Evolutionary conservation across 2,888 invertebrate species (phyloP).

Genomic region (Orchestes rusci): DNA sequence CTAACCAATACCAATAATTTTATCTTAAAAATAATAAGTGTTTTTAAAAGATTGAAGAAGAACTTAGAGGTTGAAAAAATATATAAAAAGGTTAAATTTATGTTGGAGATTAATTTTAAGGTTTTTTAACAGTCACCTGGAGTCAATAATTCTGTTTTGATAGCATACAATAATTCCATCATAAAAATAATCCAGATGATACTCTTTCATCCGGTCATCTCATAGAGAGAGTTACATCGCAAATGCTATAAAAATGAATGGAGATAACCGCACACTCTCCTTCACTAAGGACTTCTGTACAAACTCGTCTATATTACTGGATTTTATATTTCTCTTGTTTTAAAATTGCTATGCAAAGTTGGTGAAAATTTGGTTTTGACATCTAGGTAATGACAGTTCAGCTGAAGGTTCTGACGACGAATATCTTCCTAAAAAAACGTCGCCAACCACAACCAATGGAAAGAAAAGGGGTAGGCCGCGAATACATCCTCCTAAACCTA

Average conservation of each 20-base stretch:
- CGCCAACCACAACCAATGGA: slow-evolving; percentile 27
- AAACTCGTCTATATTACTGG: too few species aligned
- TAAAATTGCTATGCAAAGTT: neutral
- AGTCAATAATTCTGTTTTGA: too few species aligned
- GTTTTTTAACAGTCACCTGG: too few species aligned
- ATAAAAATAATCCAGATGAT: too few species aligned
- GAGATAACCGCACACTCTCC: too few species aligned
- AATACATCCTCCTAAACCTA: slow-evolving; percentile 32
- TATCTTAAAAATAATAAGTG: neutral
- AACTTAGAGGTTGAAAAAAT: neutral
- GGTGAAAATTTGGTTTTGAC: neutral
- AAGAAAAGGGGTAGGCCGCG: slow-evolving; percentile 37
- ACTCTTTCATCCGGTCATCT: too few species aligned
- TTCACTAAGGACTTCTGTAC: too few species aligned
- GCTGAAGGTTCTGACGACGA: slow-evolving; percentile 38
- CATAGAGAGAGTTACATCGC: too few species aligned
- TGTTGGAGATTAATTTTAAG: neutral
- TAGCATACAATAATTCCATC: too few species aligned
- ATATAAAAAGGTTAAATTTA: neutral
- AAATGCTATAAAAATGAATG: too few species aligned
- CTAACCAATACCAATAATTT: neutral
- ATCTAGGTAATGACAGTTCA: slow-evolving; percentile 18
- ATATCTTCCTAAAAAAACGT: slow-evolving; percentile 35
- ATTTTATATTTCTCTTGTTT: neutral
- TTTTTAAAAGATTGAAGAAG: neutral